phyloP scores from a whole-genome alignment of 2,888 invertebrate species.

The Melanostoma scalare region DNA sequence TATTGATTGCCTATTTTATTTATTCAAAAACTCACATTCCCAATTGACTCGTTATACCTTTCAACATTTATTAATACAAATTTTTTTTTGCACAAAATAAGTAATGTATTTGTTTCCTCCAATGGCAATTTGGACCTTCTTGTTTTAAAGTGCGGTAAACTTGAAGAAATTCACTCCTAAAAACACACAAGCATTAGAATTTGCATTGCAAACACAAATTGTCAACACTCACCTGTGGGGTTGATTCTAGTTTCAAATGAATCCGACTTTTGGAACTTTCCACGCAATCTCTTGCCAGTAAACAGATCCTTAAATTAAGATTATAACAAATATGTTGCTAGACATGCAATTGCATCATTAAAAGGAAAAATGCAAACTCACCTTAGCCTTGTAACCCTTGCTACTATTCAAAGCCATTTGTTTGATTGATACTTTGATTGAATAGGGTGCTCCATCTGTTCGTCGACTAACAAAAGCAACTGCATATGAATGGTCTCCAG shows the following conservation, averaged over 20 bases:
- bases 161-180: constrained; percentile 76
- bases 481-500: constrained; percentile 82
- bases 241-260: constrained; percentile 74
- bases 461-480: constrained; percentile 82
- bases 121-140: constrained; percentile 3
- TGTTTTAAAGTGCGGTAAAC: constrained; percentile 70
- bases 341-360: not conserved
- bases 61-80: no score
- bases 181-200: constrained; percentile 19
- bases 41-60: no score
- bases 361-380: constrained; percentile 66
- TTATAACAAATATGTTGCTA: not conserved
- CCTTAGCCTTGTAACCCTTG: constrained; percentile 78
- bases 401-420: constrained; percentile 79
- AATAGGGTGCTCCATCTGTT: constrained; percentile 81
- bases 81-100: constrained; percentile 1
- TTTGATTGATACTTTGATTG: constrained; percentile 76
- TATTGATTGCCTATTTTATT: no score
- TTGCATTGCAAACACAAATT: not conserved
- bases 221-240: constrained; percentile 74
- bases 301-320: constrained; percentile 63
- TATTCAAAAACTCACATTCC: no score
- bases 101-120: not conserved
- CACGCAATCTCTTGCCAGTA: constrained; percentile 8
- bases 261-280: constrained; percentile 43